Base-by-base conservation (phyloP, 2,113 vertebrate genomes). In the Oryzias celebensis region DNA sequence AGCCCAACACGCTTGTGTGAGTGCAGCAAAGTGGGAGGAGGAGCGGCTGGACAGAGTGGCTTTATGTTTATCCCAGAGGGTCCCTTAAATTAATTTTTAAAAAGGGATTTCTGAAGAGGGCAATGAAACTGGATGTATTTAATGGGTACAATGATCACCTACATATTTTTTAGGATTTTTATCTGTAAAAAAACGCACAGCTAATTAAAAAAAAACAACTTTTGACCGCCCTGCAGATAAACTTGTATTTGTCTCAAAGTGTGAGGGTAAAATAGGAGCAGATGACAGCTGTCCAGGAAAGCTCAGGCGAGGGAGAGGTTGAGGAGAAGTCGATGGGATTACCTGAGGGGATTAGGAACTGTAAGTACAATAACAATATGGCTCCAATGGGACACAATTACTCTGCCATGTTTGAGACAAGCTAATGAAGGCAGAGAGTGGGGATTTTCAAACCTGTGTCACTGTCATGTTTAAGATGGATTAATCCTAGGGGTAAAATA, bases 351-450 rank as follows among this genome's bases (percentile, higher is more conserved):
- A 91, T 91, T 92, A 86, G 77, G 65, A 70, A 60, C 62, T 73
- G 77, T 88, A 89, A 89, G 51, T 76, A 84, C 71, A 78, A 85
- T 86, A 88, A 85, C 75, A 83, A 87, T 90, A 89, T 76, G 75
- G 70, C 77, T 84, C 63, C 59, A 81, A 52, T 36, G 81, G 59
- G 80, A 85, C 83, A 88, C 71, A 85, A 80, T 90, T 79, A 84
- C 79, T 59, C 56, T 60, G 68, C 77, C 52, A 58, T 73, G 74
- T 75, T 86, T 65, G 65, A 87, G 85, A 78, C 67, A 2, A 63
- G 77, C 73, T 72, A 81, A 89, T 88, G 78, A 89, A 84, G 62
- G 62, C 55, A 20, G 6, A 45, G 56, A 59, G 44, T 55, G 42
- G 44, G 56, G 55, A 43, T 54, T 36, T 31, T 14, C 4, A 20